Conservation (phyloP, 2,113 vertebrate species). For the Coryphaenoides rupestris region DNA sequence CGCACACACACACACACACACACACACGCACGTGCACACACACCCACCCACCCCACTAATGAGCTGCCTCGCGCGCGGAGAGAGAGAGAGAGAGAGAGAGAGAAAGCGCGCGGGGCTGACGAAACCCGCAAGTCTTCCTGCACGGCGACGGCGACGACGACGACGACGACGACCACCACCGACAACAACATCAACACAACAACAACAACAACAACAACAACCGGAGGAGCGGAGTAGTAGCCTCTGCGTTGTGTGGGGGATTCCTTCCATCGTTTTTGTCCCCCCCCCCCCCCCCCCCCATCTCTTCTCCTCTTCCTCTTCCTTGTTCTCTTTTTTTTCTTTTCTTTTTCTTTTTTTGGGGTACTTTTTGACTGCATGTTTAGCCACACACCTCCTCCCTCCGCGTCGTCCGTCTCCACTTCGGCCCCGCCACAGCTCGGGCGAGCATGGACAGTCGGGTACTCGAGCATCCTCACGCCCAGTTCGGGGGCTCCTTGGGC, state of each 20-base stretch:
- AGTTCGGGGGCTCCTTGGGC: constrained; percentile 88
- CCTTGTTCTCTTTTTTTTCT: constrained; percentile 14
- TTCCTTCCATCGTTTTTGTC: constrained; percentile 8
- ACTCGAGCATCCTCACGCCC: constrained; percentile 95
- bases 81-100: constrained; percentile 8
- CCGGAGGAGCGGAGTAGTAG: constrained; percentile 42
- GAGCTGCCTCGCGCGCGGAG: constrained; percentile 29
- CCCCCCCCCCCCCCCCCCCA: not conserved
- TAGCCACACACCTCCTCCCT: constrained; percentile 59
- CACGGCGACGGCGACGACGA: too few species aligned
- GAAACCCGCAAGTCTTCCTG: too few species aligned
- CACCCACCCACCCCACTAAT: too few species aligned
- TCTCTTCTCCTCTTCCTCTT: constrained; percentile 11
- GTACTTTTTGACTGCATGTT: constrained; percentile 63
- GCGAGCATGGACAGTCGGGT: constrained; percentile 95
- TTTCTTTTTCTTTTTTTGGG: constrained; percentile 19
- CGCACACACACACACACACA: too few species aligned
- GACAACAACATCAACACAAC: too few species aligned
- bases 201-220: too few species aligned
- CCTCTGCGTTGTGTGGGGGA: constrained; percentile 16
- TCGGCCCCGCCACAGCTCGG: constrained; percentile 67
- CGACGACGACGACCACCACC: too few species aligned
- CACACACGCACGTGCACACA: too few species aligned
- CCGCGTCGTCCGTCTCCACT: constrained; percentile 59
- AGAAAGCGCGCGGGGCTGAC: not conserved